Percentiles rank a stretch among this genome's conserved stretches.
Conservation (phyloP, 1,140 invertebrate genomes). For the Bombus ignitus region DNA sequence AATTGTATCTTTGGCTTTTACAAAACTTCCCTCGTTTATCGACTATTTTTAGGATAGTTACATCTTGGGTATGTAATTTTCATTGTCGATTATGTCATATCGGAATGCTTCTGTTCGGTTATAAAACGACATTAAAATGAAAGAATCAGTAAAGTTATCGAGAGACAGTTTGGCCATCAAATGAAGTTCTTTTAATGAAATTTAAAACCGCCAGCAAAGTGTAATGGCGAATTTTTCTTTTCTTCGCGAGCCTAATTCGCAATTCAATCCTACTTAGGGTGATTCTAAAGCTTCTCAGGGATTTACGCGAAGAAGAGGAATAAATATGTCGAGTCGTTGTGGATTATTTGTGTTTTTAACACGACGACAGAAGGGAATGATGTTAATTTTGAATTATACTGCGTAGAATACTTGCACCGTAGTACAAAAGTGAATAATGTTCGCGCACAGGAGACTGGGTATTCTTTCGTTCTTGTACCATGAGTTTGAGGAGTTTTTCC, state of each 20-base stretch:
- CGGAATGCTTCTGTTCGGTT: too few species aligned
- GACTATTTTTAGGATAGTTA: too few species aligned
- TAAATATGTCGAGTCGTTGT: neutral
- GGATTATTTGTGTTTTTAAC: neutral
- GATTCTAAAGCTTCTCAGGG: neutral
- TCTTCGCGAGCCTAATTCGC: neutral
- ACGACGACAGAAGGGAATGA: neutral
- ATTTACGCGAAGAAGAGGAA: neutral
- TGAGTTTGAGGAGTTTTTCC: neutral
- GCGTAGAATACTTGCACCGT: neutral
- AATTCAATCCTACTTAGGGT: neutral
- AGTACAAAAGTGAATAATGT: neutral
- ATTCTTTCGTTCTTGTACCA: neutral
- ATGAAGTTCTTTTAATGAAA: neutral
- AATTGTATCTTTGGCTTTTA: too few species aligned
- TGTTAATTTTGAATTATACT: neutral
- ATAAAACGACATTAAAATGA: too few species aligned
- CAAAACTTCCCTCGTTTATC: too few species aligned
- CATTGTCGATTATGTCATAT: too few species aligned
- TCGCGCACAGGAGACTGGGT: neutral
- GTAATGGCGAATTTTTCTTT: neutral
- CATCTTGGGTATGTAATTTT: too few species aligned
- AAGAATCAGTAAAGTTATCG: too few species aligned
- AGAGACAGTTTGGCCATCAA: too few species aligned
- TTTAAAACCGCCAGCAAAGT: neutral